These are phyloP conservation scores for Hirudo medicinalis DNA, from an alignment of 1,140 invertebrate species.

Conservation along the genomic window DNA sequence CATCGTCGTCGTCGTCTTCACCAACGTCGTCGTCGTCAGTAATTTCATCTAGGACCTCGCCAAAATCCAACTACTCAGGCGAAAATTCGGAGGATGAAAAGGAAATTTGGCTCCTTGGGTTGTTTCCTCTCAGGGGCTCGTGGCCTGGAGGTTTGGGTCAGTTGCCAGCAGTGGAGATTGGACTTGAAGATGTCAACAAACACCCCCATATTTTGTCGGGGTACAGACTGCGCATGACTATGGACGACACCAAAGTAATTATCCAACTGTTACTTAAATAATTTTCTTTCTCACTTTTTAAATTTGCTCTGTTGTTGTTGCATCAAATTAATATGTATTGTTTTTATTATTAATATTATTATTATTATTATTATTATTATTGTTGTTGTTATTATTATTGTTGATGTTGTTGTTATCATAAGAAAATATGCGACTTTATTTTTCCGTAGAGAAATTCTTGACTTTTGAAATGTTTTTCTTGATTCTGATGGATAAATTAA, in stretches of 20 bases:
- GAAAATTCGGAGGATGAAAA: background rate
- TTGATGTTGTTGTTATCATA: too few relatives aligned
- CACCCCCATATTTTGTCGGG: slow-evolving; percentile 19
- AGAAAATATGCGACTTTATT: too few relatives aligned
- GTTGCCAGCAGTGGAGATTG: slow-evolving; percentile 21
- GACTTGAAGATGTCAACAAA: slow-evolving; percentile 19
- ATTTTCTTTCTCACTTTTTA: background rate
- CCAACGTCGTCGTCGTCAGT: background rate
- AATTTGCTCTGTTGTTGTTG: too few relatives aligned
- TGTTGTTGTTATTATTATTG: too few relatives aligned
- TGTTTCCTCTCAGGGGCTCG: slow-evolving; percentile 17
- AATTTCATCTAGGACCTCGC: background rate
- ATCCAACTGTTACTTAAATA: background rate
- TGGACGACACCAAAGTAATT: slow-evolving; percentile 22
- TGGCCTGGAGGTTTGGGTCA: slow-evolving; percentile 21
- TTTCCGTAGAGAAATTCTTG: too few relatives aligned
- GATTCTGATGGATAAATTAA: too few relatives aligned
- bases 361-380: too few relatives aligned
- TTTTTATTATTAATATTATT: too few relatives aligned
- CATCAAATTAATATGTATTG: too few relatives aligned
- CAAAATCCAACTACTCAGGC: background rate
- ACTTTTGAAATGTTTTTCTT: too few relatives aligned
- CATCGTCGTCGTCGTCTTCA: background rate
- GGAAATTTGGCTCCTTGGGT: slow-evolving; percentile 16
- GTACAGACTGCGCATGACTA: slow-evolving; percentile 19